phyloP scores from a whole-genome alignment of 2,113 vertebrate species.

The Ivindomyrus marchei region DNA sequence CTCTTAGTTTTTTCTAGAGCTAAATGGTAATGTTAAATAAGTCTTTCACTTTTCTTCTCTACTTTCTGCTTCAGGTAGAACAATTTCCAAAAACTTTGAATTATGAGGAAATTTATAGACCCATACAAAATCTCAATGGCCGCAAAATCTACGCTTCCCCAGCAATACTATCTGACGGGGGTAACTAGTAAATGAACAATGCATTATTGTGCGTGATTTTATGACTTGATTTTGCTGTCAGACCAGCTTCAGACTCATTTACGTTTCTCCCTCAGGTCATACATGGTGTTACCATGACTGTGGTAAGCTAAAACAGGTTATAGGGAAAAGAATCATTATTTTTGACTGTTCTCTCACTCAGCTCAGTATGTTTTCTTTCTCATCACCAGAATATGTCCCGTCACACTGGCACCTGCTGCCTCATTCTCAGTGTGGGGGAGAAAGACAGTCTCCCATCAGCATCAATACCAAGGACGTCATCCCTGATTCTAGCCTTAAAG shows the following conservation, averaged over 20 bases:
- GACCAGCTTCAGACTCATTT: neutral
- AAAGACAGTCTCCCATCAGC: slow-evolving; percentile 47
- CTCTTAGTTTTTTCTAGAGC: neutral
- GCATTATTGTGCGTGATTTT: neutral
- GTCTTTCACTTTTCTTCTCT: neutral
- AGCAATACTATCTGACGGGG: slow-evolving; percentile 13
- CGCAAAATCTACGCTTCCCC: slow-evolving; percentile 40
- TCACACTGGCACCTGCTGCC: slow-evolving; percentile 29
- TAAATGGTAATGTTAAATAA: neutral
- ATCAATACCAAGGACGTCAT: slow-evolving; percentile 25
- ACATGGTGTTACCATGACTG: slow-evolving; percentile 49
- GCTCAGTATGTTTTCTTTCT: neutral
- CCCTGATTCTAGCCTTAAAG: slow-evolving; percentile 6
- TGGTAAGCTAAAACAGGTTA: slow-evolving; percentile 28
- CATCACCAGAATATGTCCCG: slow-evolving; percentile 23
- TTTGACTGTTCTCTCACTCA: neutral
- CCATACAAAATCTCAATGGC: slow-evolving; percentile 27
- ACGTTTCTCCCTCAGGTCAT: slow-evolving; percentile 18
- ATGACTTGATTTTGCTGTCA: neutral
- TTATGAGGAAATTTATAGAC: slow-evolving; percentile 29
- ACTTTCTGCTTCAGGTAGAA: slow-evolving; percentile 28
- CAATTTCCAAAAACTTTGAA: slow-evolving; percentile 26
- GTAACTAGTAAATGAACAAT: slow-evolving; percentile 25
- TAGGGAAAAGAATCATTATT: neutral
- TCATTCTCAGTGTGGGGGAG: slow-evolving; percentile 24